A percentile compares a stretch with the other conserved stretches of the same genome.
Conservation (phyloP, 2,113 vertebrate genomes). For the Dicerorhinus sumatrensis region DNA sequence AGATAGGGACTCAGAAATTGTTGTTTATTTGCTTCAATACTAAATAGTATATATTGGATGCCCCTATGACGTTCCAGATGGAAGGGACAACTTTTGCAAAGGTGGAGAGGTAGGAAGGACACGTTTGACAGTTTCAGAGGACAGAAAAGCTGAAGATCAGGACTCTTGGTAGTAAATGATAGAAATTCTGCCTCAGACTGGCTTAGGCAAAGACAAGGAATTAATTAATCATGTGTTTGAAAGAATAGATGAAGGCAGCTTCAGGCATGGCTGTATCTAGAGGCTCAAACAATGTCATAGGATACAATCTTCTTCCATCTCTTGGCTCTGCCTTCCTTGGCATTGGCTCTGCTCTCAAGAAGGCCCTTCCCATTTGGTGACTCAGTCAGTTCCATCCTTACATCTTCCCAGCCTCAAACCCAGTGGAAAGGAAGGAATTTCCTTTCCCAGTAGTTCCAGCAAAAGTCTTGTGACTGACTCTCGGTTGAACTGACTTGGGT, state of each 20-base stretch:
- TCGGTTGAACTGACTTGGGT: background rate
- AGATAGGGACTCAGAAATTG: background rate
- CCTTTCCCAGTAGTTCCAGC: background rate
- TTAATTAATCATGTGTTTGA: background rate
- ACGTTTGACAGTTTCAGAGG: background rate
- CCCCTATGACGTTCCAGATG: background rate
- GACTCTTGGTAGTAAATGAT: background rate
- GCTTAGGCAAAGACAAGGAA: background rate
- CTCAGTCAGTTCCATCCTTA: background rate
- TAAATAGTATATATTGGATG: background rate
- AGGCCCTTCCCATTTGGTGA: background rate
- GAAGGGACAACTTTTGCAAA: background rate
- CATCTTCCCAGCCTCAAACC: background rate
- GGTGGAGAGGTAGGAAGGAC: background rate
- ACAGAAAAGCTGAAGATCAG: background rate
- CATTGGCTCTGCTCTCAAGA: background rate
- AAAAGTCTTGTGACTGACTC: background rate
- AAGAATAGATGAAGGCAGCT: background rate
- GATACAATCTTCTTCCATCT: background rate
- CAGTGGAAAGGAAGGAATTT: background rate
- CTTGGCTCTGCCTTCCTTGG: background rate
- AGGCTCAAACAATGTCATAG: background rate
- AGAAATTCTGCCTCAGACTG: background rate
- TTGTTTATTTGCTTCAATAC: background rate
- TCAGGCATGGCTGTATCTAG: slow-evolving; percentile 7